Base-by-base conservation (phyloP, 1,140 invertebrate genomes). In the Eurytemora carolleeae region DNA sequence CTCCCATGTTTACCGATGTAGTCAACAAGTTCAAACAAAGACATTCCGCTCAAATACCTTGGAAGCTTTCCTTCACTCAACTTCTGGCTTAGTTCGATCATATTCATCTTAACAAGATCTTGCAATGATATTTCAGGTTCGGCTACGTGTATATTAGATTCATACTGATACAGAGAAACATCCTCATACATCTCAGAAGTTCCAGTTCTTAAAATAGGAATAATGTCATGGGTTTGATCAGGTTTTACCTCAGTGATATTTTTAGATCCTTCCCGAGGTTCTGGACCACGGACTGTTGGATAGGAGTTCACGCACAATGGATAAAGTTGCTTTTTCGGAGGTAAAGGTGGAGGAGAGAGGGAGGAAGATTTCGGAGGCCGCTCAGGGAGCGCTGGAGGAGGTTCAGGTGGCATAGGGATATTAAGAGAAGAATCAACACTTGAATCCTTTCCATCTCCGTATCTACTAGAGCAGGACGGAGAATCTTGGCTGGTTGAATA, bases 311-410 rank as follows among this genome's bases (percentile, higher is more conserved):
- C n/a, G n/a, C n/a, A n/a, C n/a, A n/a, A n/a, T n/a, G n/a, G n/a
- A 44, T 44, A 44, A 44, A n/a, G 7, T n/a, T 44, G 60, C 25
- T 62, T 62, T 20, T 62, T 62, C 7, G 60, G 60, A 17, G 60
- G 60, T 24, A 62, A 22, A 17, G 60, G 60, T 18, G 60, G 60
- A 62, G 60, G 60, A 20, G 60, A 62, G n/a, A 17, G 22, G 2
- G 22, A 20, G 23, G 22, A 24, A 7, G 24, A 56, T 25, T 56
- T 56, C 15, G 60, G 54, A 15, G 60, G 60, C 16, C 53, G 19
- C 15, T 62, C 60, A 1, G 60, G 60, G 17, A 62, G 24, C 18
- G 57, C 54, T 1, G 60, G 60, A 3, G 60, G 60, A 7, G 31
- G 31, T 44, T 44, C 31, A 12, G 31, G 7, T 44, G 31, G 31